Evolutionary conservation across 2,888 invertebrate species (phyloP).

Genomic region (Leptothorax acervorum): DNA sequence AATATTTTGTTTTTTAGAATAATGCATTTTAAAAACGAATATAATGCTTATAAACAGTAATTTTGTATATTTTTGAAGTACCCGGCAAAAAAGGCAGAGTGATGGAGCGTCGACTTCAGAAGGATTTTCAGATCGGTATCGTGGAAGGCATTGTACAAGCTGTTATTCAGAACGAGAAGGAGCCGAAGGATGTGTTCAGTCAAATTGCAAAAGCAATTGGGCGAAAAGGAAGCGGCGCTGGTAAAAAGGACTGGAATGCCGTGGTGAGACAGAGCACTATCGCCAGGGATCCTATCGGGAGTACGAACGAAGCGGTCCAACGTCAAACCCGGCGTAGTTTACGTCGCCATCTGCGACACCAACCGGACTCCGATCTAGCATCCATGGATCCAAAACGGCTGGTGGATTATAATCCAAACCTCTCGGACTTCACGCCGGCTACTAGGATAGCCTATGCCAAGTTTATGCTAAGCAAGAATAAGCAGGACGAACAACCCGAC

Average conservation of each 20-base stretch:
- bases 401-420: slow-evolving; percentile 93
- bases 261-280: slow-evolving; percentile 91
- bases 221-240: slow-evolving; percentile 86
- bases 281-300: slow-evolving; percentile 92
- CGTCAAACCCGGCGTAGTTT: slow-evolving; percentile 91
- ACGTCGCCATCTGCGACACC: slow-evolving; percentile 90
- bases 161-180: slow-evolving; percentile 89
- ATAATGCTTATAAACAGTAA: not conserved
- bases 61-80: slow-evolving; percentile 85
- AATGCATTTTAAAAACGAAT: not conserved
- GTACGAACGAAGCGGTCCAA: slow-evolving; percentile 89
- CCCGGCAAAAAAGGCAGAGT: slow-evolving; percentile 94
- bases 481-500: slow-evolving; percentile 29
- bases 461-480: slow-evolving; percentile 91
- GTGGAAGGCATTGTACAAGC: slow-evolving; percentile 93
- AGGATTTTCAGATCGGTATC: slow-evolving; percentile 95
- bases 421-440: slow-evolving; percentile 91
- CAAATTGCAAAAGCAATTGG: slow-evolving; percentile 94
- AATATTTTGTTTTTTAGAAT: not conserved
- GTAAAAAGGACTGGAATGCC: slow-evolving; percentile 94
- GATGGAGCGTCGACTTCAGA: slow-evolving; percentile 94
- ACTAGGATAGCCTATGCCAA: slow-evolving; percentile 95
- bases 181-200: slow-evolving; percentile 92
- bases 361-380: slow-evolving; percentile 88
- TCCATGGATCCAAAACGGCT: slow-evolving; percentile 91